Percentiles rank a stretch among this genome's conserved stretches.
phyloP scores from a whole-genome alignment of 2,888 invertebrate genomes.

The Macrophya alboannulata region DNA sequence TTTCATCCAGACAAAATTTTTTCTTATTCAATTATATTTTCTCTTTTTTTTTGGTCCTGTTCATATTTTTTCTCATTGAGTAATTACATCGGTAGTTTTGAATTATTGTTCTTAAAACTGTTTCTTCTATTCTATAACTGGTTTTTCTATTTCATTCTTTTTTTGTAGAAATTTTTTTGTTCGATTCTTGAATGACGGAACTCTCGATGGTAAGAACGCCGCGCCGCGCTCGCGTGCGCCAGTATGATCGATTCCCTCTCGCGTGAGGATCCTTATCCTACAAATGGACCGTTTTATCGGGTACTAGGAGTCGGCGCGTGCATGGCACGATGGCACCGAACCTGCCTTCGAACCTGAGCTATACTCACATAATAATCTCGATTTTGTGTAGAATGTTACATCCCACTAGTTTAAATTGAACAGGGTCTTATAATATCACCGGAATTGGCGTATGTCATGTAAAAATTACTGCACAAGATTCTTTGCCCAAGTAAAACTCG shows the following conservation, averaged over 20 bases:
- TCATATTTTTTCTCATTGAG: too few relatives aligned
- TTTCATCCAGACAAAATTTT: neutral
- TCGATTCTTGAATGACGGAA: neutral
- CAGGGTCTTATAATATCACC: neutral
- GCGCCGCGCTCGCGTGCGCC: conserved; percentile 12
- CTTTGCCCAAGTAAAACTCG: neutral
- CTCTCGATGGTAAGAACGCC: neutral
- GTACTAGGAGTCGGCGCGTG: conserved; percentile 61
- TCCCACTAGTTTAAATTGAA: neutral
- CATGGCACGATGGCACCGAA: conserved; percentile 63
- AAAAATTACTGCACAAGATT: neutral
- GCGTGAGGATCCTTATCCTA: conserved; percentile 60
- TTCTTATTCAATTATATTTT: neutral
- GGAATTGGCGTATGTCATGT: neutral
- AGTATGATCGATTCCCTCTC: conserved; percentile 43
- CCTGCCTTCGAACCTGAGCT: conserved; percentile 60
- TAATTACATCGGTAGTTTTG: neutral
- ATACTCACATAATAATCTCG: conserved; percentile 8
- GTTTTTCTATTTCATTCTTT: too few relatives aligned
- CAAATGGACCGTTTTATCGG: conserved; percentile 63
- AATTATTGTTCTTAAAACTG: neutral
- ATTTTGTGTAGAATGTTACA: neutral
- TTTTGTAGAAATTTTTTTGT: neutral
- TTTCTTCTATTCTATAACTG: too few relatives aligned
- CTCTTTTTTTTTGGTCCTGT: too few relatives aligned